Conservation (phyloP, 2,797 vertebrate species). For the Dendrocincla fuliginosa region DNA sequence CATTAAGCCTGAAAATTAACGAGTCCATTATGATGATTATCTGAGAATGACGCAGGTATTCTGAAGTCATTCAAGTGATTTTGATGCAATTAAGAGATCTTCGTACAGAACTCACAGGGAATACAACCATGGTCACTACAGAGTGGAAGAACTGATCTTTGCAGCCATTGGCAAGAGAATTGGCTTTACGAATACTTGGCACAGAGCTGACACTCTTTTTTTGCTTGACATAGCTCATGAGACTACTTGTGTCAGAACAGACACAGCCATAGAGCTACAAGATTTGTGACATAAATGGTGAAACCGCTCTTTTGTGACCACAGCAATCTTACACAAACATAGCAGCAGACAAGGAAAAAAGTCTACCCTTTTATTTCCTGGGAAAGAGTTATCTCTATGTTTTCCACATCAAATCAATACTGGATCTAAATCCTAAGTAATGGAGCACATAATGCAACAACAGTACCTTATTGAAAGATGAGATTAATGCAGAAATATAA, state of each 20-base stretch:
- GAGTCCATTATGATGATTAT: neutral
- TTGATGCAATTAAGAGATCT: neutral
- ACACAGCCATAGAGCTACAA: neutral
- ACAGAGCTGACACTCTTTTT: neutral
- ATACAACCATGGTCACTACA: fast-evolving
- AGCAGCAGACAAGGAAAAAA: neutral
- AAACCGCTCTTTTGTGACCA: neutral
- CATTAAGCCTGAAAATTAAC: neutral
- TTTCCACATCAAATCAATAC: slow-evolving; percentile 28
- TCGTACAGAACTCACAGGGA: fast-evolving
- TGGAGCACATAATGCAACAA: neutral
- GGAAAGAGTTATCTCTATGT: neutral
- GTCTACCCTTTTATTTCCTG: neutral
- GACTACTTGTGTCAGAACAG: neutral
- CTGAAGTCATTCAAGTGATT: neutral
- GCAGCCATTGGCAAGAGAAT: neutral
- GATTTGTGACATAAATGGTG: neutral
- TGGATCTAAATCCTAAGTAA: neutral
- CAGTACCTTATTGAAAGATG: neutral
- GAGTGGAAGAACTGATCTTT: neutral
- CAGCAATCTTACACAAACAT: neutral
- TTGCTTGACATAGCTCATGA: neutral
- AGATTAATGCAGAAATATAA: slow-evolving; percentile 11
- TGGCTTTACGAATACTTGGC: neutral
- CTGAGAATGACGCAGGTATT: neutral